These are phyloP conservation scores for Nasonia giraulti DNA, from an alignment of 1,140 invertebrate genomes.

Conservation along the genomic window DNA sequence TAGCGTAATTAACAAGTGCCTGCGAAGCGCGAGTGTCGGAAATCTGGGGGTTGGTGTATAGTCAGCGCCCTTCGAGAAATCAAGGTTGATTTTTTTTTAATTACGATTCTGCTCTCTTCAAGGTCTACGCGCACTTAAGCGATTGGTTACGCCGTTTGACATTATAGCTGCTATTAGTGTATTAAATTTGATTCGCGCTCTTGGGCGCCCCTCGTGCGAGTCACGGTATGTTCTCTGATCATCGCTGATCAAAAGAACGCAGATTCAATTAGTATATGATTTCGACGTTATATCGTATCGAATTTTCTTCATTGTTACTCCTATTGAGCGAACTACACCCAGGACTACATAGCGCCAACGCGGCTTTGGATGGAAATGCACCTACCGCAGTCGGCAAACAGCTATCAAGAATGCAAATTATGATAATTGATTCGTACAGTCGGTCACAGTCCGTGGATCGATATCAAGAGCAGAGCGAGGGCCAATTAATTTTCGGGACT, in stretches of 20 bases:
- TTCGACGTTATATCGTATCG: no score
- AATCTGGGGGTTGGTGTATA: neutral
- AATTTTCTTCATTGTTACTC: no score
- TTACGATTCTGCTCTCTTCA: neutral
- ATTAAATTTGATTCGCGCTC: neutral
- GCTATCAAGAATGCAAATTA: slow-evolving; percentile 2
- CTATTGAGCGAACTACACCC: no score
- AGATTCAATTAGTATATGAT: no score
- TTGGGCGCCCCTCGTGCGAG: no score
- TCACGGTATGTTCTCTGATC: no score
- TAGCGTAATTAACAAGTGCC: neutral
- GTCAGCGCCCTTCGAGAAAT: neutral
- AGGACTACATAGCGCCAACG: no score
- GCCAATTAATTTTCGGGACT: slow-evolving; percentile 8
- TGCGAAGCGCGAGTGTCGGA: neutral
- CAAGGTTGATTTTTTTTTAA: no score
- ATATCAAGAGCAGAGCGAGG: neutral
- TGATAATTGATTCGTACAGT: slow-evolving; percentile 12
- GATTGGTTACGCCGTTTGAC: neutral
- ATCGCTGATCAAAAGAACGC: no score
- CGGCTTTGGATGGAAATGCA: neutral
- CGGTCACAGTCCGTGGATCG: neutral
- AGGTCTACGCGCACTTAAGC: neutral
- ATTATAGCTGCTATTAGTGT: neutral
- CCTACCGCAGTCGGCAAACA: neutral